Conservation (phyloP, 1,140 invertebrate species). For the Diploscapter pachys region DNA sequence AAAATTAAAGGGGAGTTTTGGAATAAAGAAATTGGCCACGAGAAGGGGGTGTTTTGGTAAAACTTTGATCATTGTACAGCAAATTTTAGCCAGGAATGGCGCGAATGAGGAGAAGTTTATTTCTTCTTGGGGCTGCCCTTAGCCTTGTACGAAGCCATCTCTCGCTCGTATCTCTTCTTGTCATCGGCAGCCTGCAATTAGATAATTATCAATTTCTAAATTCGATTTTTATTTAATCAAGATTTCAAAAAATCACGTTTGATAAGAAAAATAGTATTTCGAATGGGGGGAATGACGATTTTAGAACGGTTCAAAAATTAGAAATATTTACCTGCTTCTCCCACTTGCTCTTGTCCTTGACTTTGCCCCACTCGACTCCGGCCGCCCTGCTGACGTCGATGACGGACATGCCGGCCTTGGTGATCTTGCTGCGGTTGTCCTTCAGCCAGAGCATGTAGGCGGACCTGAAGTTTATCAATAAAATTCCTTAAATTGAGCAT, state of each 20-base stretch:
- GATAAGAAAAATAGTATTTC: too few species aligned
- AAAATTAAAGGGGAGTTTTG: too few species aligned
- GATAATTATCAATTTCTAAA: too few species aligned
- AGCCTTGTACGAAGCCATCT: constrained; percentile 50
- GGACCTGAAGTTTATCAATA: constrained; percentile 59
- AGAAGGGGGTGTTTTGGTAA: too few species aligned
- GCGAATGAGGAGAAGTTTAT: background rate
- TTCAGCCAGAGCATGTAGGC: constrained; percentile 93
- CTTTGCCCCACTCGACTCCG: constrained; percentile 80
- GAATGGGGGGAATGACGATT: too few species aligned
- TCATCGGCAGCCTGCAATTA: constrained; percentile 55
- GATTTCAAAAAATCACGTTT: too few species aligned
- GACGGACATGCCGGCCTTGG: constrained; percentile 78
- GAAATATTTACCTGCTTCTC: constrained; percentile 34
- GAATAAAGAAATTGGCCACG: too few species aligned
- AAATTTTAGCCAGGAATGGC: background rate
- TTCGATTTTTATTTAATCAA: too few species aligned
- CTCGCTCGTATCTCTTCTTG: constrained; percentile 61
- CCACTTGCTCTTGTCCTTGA: constrained; percentile 45
- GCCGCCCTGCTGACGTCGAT: constrained; percentile 85
- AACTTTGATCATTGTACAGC: too few species aligned
- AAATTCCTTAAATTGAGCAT: too few species aligned
- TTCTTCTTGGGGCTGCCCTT: constrained; percentile 10
- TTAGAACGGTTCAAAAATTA: too few species aligned
- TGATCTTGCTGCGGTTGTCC: constrained; percentile 75